Conservation (phyloP, 53 echinoderm and acorn worm species). For the Stichopus horrens region DNA sequence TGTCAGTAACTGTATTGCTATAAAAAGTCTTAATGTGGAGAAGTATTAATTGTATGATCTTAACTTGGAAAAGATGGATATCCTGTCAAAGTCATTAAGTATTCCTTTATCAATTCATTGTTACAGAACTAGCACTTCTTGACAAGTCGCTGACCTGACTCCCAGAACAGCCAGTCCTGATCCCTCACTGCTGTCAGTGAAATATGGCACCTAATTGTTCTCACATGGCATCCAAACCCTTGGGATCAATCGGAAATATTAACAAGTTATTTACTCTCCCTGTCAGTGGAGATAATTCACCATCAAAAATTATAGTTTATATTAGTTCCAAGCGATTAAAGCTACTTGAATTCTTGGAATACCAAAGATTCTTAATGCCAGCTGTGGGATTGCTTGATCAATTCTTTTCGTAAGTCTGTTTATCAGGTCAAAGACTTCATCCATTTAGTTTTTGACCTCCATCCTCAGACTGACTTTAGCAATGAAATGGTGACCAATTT, state of each 20-base stretch:
- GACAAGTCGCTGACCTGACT: no score
- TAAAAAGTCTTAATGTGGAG: no score
- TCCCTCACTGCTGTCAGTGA: neutral
- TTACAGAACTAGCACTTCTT: no score
- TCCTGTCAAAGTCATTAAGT: no score
- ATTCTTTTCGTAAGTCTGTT: neutral
- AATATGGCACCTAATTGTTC: constrained; percentile 20
- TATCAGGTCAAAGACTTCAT: neutral
- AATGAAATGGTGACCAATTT: neutral
- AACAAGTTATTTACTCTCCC: constrained; percentile 2
- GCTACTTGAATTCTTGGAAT: neutral
- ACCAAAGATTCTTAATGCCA: neutral
- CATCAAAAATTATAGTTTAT: constrained; percentile 6
- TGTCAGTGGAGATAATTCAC: constrained; percentile 4
- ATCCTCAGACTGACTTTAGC: neutral
- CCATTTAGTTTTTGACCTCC: neutral
- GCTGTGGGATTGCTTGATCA: neutral
- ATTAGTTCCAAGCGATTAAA: constrained; percentile 7
- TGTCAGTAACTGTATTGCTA: no score
- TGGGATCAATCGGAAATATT: constrained; percentile 10
- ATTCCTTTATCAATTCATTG: no score
- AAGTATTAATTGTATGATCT: no score
- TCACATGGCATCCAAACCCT: constrained; percentile 23
- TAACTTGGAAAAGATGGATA: no score
- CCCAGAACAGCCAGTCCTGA: no score